Conservation (phyloP, 2,797 vertebrate genomes). For the Liparis tanakae region DNA sequence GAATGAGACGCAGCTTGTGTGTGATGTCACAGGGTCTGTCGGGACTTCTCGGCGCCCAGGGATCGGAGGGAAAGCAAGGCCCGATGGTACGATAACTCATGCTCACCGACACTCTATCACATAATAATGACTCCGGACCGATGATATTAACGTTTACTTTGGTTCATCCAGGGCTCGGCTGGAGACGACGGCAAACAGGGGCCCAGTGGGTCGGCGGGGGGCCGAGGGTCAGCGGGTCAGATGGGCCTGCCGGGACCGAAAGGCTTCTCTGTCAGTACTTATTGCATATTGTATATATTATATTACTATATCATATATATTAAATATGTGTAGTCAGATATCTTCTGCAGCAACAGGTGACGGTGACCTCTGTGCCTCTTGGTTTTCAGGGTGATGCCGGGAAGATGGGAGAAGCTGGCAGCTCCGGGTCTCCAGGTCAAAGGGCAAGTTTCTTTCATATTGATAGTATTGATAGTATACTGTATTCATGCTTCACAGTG, state of each 20-base stretch:
- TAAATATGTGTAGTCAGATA: not conserved
- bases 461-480: not conserved
- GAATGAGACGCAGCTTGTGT: not conserved
- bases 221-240: conserved; percentile 87
- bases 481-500: not conserved
- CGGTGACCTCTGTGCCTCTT: conserved; percentile 1
- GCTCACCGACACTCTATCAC: too few species aligned
- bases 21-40: conserved; percentile 88
- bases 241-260: conserved; percentile 97
- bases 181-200: conserved; percentile 96
- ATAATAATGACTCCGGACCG: too few species aligned
- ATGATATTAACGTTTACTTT: not conserved
- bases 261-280: conserved; percentile 90
- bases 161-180: conserved; percentile 83
- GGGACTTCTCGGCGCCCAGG: conserved; percentile 91
- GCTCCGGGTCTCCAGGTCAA: conserved; percentile 88
- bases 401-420: conserved; percentile 93
- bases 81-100: conserved; percentile 76
- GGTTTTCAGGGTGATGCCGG: conserved; percentile 91
- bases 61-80: conserved; percentile 94
- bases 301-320: not conserved
- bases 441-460: conserved; percentile 82
- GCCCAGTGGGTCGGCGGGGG: conserved; percentile 88
- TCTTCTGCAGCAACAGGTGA: not conserved
- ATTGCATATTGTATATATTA: not conserved